Conservation (phyloP, 2,113 vertebrate genomes). For the Esox niger region DNA sequence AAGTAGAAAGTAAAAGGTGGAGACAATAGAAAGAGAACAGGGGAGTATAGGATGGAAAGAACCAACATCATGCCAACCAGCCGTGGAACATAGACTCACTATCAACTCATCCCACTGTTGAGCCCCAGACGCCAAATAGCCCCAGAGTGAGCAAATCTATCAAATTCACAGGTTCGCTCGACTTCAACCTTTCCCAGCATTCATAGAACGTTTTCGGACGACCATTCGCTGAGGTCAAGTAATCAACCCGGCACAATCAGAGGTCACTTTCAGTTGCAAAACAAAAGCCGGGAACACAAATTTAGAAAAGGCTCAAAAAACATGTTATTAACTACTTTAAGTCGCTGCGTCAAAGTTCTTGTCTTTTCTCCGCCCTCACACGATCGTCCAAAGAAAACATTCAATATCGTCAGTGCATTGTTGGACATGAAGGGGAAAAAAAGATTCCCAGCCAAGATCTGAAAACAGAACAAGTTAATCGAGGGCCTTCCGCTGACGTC, state of each 20-base stretch:
- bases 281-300: not conserved
- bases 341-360: not conserved
- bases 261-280: not conserved
- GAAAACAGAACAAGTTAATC: not conserved
- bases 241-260: not conserved
- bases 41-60: no score
- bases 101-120: not conserved
- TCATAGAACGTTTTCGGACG: not conserved
- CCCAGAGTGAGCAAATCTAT: not conserved
- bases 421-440: not conserved
- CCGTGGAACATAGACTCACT: constrained; percentile 2
- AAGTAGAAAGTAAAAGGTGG: no score
- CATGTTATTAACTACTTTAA: not conserved
- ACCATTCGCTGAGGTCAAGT: not conserved
- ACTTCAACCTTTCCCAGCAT: not conserved
- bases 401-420: not conserved
- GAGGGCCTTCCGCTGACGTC: constrained; percentile 6
- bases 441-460: not conserved
- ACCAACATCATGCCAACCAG: not conserved
- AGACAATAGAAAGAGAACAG: no score
- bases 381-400: not conserved
- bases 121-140: constrained; percentile 2
- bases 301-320: no score
- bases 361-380: no score
- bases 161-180: not conserved